phyloP scores from a whole-genome alignment of 2,113 vertebrate species.

The Periophthalmus modestus region DNA sequence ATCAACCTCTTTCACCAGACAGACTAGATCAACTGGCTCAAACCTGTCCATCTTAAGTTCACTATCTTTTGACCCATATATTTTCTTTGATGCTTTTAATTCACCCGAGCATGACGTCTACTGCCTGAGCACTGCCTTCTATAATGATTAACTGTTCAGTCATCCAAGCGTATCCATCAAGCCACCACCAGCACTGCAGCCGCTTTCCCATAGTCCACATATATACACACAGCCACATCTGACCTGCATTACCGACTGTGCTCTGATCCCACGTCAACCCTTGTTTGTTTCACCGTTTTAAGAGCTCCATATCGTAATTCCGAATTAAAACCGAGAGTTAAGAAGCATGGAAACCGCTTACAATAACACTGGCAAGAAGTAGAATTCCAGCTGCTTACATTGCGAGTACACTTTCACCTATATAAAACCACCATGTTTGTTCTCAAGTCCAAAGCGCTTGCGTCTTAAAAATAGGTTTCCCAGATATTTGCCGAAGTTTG shows the following conservation, averaged over 20 bases:
- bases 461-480: slow-evolving; percentile 17
- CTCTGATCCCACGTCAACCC: slow-evolving; percentile 41
- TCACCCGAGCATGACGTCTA: slow-evolving; percentile 35
- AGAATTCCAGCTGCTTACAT: slow-evolving; percentile 48
- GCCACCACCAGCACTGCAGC: slow-evolving; percentile 39
- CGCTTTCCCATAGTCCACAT: slow-evolving; percentile 41
- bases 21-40: background rate
- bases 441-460: slow-evolving; percentile 23
- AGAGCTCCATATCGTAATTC: slow-evolving; percentile 51
- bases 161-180: slow-evolving; percentile 57
- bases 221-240: slow-evolving; percentile 48
- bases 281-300: slow-evolving; percentile 52
- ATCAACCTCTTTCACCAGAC: background rate
- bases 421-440: slow-evolving; percentile 27
- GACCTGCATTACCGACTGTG: slow-evolving; percentile 62
- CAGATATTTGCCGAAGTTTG: background rate
- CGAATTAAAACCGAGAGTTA: slow-evolving; percentile 59
- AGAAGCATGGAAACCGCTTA: slow-evolving; percentile 69
- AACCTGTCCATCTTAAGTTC: slow-evolving; percentile 15
- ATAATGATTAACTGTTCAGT: slow-evolving; percentile 63
- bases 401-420: slow-evolving; percentile 15
- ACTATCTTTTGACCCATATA: slow-evolving; percentile 24
- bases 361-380: slow-evolving; percentile 57
- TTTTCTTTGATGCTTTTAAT: slow-evolving; percentile 59
- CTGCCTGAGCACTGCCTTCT: slow-evolving; percentile 26